Base-by-base conservation (phyloP, 2,797 vertebrate species). In the Smutsia temminckii region DNA sequence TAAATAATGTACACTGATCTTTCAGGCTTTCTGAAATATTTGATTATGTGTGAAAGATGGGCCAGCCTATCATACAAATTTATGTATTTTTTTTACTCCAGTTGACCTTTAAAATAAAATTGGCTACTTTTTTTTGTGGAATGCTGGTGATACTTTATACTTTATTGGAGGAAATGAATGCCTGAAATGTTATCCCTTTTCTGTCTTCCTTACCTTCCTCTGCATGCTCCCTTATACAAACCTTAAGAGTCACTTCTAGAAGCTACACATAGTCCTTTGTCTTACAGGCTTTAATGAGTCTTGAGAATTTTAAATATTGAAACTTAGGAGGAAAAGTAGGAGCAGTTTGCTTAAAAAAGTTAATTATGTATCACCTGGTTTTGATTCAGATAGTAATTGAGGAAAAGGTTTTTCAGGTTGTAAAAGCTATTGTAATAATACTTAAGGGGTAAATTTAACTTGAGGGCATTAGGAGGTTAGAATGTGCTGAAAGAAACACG, bases 31-130 rank as follows among this genome's bases (percentile, higher is more conserved):
- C 46, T 77, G 13, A 63, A 96, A 8, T 93, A 71, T 88, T 66
- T 81, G 23, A 89, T 72, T 69, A 16, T 77, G 3, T 64, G 51
- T 49, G 29, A 46, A 75, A 63, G 64, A 51, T 79, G 34, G 57
- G 25, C 57, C 66, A 53, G 3, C 42, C 61, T 40, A 0, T 40
- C 53, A n/a, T 91, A n/a, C 40, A 64, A 64, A 69, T 21, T 37
- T 11, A 1, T 16, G n/a, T n/a, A n/a, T 74, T 14, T 34, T 53
- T 57, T 69, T 93, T 61, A 97, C 91, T 98, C 97, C 97, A 98
- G 97, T 98, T 98, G 98, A 98, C 97, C 96, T 98, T 98, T 97
- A 97, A 98, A 96, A n/a, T 92, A 92, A 94, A 84, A 95, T 84
- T 77, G 78, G 32, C 51, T 94, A 17, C 69, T 93, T 93, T 95